Evolutionary conservation across 2,888 invertebrate species (phyloP).

Genomic region (Unio pictorum): DNA sequence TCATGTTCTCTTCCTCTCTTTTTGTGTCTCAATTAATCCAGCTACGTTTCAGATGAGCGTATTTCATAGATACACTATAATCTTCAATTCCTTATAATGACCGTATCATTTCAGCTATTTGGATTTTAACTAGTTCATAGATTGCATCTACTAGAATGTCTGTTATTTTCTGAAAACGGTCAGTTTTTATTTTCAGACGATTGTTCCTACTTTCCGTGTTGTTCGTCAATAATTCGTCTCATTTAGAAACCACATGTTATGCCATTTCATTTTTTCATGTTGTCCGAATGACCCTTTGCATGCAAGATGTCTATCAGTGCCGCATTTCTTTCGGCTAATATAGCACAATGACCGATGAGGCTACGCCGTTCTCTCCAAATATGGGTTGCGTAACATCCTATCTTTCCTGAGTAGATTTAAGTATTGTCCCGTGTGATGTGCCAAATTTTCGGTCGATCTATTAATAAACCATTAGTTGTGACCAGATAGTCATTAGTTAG

Average conservation of each 20-base stretch:
- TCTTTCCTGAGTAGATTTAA: constrained; percentile 5
- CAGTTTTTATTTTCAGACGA: constrained; percentile 15
- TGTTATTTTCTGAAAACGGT: constrained; percentile 19
- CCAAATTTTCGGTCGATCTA: too few species aligned
- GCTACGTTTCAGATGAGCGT: neutral
- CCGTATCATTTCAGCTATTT: constrained; percentile 17
- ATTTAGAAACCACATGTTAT: constrained; percentile 1
- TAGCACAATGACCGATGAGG: constrained; percentile 8
- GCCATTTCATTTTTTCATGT: constrained; percentile 2
- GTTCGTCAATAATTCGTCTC: constrained; percentile 25
- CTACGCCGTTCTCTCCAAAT: constrained; percentile 14
- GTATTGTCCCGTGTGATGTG: constrained; percentile 7
- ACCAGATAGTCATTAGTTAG: too few species aligned
- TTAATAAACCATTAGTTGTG: too few species aligned
- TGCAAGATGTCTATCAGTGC: neutral
- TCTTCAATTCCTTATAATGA: constrained; percentile 25
- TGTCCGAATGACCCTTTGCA: neutral
- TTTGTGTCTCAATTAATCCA: constrained; percentile 1
- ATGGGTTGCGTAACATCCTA: constrained; percentile 7
- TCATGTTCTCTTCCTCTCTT: too few species aligned
- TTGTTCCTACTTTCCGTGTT: constrained; percentile 30
- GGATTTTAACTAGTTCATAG: constrained; percentile 5
- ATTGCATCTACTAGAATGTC: constrained; percentile 19
- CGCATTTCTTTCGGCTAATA: neutral
- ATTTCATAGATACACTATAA: constrained; percentile 4